Evolutionary conservation across 1,140 invertebrate genomes (phyloP).

Genomic region (Drosophila serrata): DNA sequence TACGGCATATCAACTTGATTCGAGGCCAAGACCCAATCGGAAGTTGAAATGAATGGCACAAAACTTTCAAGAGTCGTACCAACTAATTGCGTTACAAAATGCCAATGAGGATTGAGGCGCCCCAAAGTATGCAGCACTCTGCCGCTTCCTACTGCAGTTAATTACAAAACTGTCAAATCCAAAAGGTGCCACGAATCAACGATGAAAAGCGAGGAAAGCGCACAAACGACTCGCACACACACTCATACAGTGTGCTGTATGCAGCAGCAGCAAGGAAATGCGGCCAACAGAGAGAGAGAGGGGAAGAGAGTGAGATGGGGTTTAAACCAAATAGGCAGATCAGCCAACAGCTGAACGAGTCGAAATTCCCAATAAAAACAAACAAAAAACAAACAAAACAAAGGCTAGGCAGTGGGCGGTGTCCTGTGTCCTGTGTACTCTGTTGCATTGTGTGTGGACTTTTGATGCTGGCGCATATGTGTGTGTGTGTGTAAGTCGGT

Average conservation of each 20-base stretch:
- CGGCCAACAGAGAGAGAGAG: background rate
- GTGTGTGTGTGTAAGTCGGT: constrained; percentile 40
- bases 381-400: constrained; percentile 73
- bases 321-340: constrained; percentile 71
- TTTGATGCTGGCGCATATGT: constrained; percentile 31
- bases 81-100: constrained; percentile 69
- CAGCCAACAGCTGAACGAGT: constrained; percentile 65
- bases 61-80: constrained; percentile 30
- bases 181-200: constrained; percentile 83
- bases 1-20: constrained; percentile 41
- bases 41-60: constrained; percentile 28
- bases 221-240: constrained; percentile 46
- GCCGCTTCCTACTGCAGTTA: constrained; percentile 72
- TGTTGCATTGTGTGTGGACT: constrained; percentile 73
- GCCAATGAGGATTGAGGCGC: constrained; percentile 51
- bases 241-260: constrained; percentile 30
- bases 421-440: constrained; percentile 33
- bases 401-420: constrained; percentile 12
- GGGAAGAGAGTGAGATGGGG: background rate
- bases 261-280: constrained; percentile 39
- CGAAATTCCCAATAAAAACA: constrained; percentile 65
- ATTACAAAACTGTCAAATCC: constrained; percentile 85
- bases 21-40: constrained; percentile 23
- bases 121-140: constrained; percentile 73
- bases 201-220: constrained; percentile 37